Percentiles rank a stretch among this genome's conserved stretches.
These are phyloP conservation scores for Huso huso DNA, from an alignment of 2,797 vertebrate species.

Conservation along the genomic window DNA sequence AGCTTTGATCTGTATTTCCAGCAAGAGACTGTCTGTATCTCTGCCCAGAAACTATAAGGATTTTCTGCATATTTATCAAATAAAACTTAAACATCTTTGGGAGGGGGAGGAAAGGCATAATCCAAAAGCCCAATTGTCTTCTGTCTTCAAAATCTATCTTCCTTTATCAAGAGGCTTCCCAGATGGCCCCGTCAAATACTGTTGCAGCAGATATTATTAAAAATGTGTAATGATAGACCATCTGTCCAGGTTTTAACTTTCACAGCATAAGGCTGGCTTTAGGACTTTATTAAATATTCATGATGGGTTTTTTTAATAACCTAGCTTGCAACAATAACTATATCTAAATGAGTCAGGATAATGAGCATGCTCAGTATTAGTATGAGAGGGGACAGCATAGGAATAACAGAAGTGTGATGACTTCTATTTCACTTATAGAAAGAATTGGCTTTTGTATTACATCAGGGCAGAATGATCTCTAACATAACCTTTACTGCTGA, in stretches of 20 bases:
- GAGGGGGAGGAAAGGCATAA: not conserved
- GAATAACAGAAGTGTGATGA: not conserved
- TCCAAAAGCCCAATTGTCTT: not conserved
- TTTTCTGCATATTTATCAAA: not conserved
- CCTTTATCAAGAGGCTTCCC: constrained; percentile 1
- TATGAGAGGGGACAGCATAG: not conserved
- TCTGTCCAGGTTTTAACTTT: constrained; percentile 7
- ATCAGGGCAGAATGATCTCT: not conserved
- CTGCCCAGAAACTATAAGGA: not conserved
- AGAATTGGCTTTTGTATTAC: not conserved
- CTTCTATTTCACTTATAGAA: not conserved
- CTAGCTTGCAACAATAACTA: not conserved
- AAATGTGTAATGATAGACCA: constrained; percentile 7
- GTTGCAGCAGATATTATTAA: constrained; percentile 1
- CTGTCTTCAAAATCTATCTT: not conserved
- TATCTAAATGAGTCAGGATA: not conserved
- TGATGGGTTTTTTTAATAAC: not conserved
- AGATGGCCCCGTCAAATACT: constrained; percentile 1
- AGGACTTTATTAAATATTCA: constrained; percentile 4
- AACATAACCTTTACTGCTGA: not conserved
- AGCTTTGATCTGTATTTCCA: not conserved
- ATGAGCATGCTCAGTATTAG: not conserved
- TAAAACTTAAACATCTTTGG: too few relatives aligned
- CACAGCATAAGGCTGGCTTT: constrained; percentile 1
- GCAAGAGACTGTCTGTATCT: not conserved